Evolutionary conservation across 2,888 invertebrate genomes (phyloP).

Genomic region (Nemurella pictetii): DNA sequence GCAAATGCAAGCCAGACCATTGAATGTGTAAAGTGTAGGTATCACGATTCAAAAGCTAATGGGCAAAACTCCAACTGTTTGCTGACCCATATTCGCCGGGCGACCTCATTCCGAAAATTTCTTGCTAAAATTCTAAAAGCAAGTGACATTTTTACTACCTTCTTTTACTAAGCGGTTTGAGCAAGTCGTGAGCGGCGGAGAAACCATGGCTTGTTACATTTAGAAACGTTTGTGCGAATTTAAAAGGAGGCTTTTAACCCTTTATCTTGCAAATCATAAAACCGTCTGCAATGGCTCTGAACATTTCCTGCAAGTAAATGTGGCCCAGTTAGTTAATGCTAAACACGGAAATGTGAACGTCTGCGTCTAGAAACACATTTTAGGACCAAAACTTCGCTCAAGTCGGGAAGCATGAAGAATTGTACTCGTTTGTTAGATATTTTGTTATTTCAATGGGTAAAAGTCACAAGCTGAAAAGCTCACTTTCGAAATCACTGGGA

Average conservation of each 20-base stretch:
- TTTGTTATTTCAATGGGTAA: too few species aligned
- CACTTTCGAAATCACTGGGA: too few species aligned
- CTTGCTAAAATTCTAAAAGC: neutral
- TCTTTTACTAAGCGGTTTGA: neutral
- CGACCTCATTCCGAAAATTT: constrained; percentile 21
- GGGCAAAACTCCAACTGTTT: neutral
- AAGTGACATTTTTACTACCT: constrained; percentile 21
- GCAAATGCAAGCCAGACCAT: neutral
- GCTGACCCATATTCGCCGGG: neutral
- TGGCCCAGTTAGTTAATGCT: neutral
- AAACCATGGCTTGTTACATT: neutral
- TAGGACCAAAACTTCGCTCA: too few species aligned
- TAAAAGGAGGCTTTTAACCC: neutral
- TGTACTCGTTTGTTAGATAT: too few species aligned
- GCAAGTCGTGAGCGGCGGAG: neutral
- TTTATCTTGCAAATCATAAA: constrained; percentile 3
- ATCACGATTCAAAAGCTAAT: neutral
- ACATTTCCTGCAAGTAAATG: neutral
- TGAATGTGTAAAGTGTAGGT: too few species aligned
- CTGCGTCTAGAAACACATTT: too few species aligned
- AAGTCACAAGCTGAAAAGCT: too few species aligned
- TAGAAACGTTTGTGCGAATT: constrained; percentile 16
- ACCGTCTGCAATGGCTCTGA: neutral
- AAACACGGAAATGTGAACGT: neutral
- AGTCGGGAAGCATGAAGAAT: too few species aligned